Evolutionary conservation across 1,140 invertebrate genomes (phyloP).

Genomic region (Megathymus violae): DNA sequence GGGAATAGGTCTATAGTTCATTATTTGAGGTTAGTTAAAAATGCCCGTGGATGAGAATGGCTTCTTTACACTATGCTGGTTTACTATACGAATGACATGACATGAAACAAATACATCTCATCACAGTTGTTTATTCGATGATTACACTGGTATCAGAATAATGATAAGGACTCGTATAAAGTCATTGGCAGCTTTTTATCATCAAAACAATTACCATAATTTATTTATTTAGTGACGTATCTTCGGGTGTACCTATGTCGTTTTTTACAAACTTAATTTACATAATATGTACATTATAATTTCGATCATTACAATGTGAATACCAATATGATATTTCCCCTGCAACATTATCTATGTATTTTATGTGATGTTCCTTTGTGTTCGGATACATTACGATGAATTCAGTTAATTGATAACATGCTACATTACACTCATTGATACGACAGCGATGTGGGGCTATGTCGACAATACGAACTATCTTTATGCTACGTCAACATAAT

Average conservation of each 20-base stretch:
- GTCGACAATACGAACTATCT: slow-evolving; percentile 5
- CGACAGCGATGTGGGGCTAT: neutral
- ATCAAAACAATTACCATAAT: neutral
- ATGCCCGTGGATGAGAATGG: no score
- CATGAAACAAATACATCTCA: no score
- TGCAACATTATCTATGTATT: slow-evolving; percentile 23
- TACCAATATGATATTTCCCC: slow-evolving; percentile 3
- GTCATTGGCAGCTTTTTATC: no score
- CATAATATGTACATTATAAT: no score
- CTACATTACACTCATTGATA: slow-evolving; percentile 19
- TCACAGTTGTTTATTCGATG: no score
- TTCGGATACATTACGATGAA: slow-evolving; percentile 19
- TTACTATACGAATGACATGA: no score
- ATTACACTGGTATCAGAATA: no score
- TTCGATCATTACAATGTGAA: neutral
- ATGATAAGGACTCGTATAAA: no score
- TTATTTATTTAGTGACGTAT: neutral
- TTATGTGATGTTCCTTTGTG: slow-evolving; percentile 8
- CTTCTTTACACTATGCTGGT: no score
- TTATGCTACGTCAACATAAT: slow-evolving; percentile 13
- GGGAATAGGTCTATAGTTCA: no score
- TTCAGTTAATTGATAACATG: slow-evolving; percentile 23
- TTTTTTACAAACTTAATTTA: neutral
- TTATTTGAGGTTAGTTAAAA: no score
- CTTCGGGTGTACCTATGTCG: neutral